phyloP scores from a whole-genome alignment of 2,113 vertebrate genomes.

The Sciurus niger region DNA sequence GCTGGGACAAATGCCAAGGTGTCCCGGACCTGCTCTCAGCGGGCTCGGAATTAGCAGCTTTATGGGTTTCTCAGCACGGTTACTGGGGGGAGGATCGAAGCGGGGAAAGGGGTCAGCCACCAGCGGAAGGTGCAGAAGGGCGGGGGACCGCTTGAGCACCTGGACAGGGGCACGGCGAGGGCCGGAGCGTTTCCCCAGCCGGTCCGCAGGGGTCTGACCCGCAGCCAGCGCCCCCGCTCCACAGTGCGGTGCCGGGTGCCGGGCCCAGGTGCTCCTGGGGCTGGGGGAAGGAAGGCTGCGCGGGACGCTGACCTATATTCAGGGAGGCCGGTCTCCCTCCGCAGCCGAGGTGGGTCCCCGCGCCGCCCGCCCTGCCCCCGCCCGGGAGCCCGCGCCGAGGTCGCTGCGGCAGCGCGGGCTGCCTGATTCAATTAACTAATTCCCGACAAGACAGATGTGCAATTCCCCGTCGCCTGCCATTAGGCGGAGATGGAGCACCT shows the following conservation, averaged over 20 bases:
- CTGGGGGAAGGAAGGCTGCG: background rate
- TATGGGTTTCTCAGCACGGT: background rate
- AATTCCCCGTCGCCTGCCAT: conserved; percentile 26
- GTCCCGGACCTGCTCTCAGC: background rate
- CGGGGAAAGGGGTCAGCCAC: background rate
- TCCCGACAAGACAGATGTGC: conserved; percentile 82
- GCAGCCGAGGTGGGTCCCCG: background rate
- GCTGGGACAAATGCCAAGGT: background rate
- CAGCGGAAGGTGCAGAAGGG: background rate
- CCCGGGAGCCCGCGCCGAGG: conserved; percentile 20
- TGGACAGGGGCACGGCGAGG: background rate
- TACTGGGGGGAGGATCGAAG: background rate
- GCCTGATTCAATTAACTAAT: conserved; percentile 84
- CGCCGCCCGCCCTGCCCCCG: background rate
- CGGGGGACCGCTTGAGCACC: too few relatives aligned
- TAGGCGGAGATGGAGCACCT: background rate
- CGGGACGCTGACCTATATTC: background rate
- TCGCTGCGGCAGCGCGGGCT: conserved; percentile 54
- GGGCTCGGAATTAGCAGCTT: background rate
- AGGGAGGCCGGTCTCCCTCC: background rate
- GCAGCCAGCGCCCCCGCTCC: background rate
- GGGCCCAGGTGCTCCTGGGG: background rate
- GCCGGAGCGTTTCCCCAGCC: background rate
- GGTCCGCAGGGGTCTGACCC: background rate
- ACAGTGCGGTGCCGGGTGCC: background rate